Base-by-base conservation (phyloP, 2,888 invertebrate genomes). In the Calliscelio sp. region DNA sequence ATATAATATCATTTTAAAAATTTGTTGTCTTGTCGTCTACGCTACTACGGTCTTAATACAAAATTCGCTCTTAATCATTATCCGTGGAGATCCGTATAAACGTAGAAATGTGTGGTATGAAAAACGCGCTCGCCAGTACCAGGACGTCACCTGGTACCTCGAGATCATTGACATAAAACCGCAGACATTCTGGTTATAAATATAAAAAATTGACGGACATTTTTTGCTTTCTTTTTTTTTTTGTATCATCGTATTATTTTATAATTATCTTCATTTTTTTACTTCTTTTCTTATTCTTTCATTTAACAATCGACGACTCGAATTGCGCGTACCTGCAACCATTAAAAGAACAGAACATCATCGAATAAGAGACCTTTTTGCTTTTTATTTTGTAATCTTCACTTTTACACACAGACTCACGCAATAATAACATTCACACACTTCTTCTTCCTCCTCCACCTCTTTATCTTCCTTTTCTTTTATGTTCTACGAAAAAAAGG, bases 61-160 rank as follows among this genome's bases (percentile, higher is more conserved):
- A 90, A 90, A 90, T 91, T 89, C 89, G 88, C 73, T 74, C 87
- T 85, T 77, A 84, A 79, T 86, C 41, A 61, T 84, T 85, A 84
- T 65, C 86, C 85, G 85, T 88, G 90, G 89, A 90, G 90, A 92
- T 92, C 90, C 91, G 91, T 91, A 91, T 90, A 92, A 91, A 93
- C 92, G 92, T 92, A 93, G 91, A 92, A 92, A 92, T 89, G 90
- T 91, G 88, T 91, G 88, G 90, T 92, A 92, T 92, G 91, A 92
- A 92, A 92, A 91, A 89, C 88, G 91, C 91, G 90, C 91, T 90
- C 91, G 90, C 91, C 51, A 35, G 51, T 32, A 49, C 55, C 63
- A 11, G 16, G 57, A 59, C 20, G 38, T 25, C 41, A 38, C 38
- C 24, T 41, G 38, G 41, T 55, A 55, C 44, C 44, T 25, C 77